Percentiles rank a stretch among this genome's conserved stretches.
phyloP scores from a whole-genome alignment of 2,797 vertebrate genomes.

The Coregonus sp. region DNA sequence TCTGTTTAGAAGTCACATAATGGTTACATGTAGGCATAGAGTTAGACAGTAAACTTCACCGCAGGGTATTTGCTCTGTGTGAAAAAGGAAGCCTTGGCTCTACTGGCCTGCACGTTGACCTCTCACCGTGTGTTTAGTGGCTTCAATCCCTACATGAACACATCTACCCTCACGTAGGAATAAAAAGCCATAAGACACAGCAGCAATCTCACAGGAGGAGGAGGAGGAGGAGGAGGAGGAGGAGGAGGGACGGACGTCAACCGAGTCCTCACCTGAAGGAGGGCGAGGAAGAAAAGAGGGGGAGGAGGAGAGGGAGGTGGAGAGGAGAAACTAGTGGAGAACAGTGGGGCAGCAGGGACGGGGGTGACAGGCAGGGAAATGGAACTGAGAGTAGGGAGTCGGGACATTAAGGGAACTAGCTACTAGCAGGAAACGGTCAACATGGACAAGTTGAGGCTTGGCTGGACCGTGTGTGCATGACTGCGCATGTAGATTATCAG shows the following conservation, averaged over 20 bases:
- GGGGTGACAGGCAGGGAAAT: background rate
- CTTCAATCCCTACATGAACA: conserved; percentile 99
- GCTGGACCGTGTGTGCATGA: background rate
- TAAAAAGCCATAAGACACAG: conserved; percentile 99
- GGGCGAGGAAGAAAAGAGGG: conserved; percentile 22
- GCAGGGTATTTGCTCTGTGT: background rate
- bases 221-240: conserved; percentile 43
- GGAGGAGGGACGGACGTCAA: background rate
- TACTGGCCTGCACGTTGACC: conserved; percentile 61
- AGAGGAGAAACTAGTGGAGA: background rate
- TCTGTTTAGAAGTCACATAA: background rate
- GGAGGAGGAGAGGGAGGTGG: background rate
- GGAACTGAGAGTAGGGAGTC: background rate
- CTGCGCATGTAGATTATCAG: background rate
- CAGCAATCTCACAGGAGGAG: conserved; percentile 80
- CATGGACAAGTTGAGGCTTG: background rate
- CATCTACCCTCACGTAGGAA: conserved; percentile 99
- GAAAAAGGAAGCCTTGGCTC: background rate
- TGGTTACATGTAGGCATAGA: background rate
- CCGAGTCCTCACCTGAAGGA: background rate
- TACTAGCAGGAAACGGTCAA: background rate
- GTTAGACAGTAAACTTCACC: background rate
- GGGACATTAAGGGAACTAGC: background rate
- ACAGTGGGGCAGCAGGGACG: background rate
- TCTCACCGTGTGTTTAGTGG: conserved; percentile 98